Conservation (phyloP, 2,113 vertebrate genomes). For the Coptodon rendalli region DNA sequence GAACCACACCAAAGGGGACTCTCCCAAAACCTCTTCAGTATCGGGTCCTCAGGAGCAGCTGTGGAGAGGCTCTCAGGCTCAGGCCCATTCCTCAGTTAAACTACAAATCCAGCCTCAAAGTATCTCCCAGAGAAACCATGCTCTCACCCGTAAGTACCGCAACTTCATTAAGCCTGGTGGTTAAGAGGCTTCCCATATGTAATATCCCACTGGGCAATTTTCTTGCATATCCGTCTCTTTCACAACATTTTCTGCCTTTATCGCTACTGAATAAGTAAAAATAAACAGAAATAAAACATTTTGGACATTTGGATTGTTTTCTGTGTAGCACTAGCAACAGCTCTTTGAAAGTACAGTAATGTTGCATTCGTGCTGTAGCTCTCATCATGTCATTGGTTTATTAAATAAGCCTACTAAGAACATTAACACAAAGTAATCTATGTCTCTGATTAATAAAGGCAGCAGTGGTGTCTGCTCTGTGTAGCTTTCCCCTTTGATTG, state of each 20-base stretch:
- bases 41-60: constrained; percentile 80
- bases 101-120: constrained; percentile 66
- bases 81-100: constrained; percentile 58
- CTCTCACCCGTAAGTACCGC: constrained; percentile 82
- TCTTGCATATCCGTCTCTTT: not conserved
- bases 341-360: not conserved
- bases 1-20: constrained; percentile 87
- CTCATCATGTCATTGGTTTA: not conserved
- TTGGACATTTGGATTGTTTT: not conserved
- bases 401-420: not conserved
- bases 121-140: constrained; percentile 81
- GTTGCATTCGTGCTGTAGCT: not conserved
- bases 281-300: not conserved
- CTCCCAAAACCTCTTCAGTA: constrained; percentile 76
- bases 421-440: not conserved
- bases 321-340: not conserved
- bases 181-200: not conserved
- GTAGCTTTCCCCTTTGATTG: not conserved
- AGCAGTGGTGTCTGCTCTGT: not conserved
- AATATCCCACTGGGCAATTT: not conserved
- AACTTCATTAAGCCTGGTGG: not conserved
- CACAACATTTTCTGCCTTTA: not conserved
- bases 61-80: constrained; percentile 78
- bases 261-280: not conserved
- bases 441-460: not conserved